phyloP scores from a whole-genome alignment of 2,888 invertebrate genomes.

The Andricus quercusramuli region DNA sequence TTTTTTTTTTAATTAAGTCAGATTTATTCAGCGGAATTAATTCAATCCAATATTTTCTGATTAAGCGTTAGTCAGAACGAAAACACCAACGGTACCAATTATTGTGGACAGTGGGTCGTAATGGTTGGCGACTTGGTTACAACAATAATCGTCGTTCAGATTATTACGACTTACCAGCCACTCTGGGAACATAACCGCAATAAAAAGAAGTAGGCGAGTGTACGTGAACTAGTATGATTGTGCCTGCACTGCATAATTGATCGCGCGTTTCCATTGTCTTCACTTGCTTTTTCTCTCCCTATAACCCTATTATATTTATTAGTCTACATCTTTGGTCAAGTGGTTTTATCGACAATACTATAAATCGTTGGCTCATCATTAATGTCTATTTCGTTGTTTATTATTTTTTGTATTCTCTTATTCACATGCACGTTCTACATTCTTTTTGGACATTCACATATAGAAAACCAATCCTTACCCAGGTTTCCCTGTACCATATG shows the following conservation, averaged over 20 bases:
- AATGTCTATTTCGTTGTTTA: no score
- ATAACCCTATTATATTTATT: constrained; percentile 21
- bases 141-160: constrained; percentile 33
- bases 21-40: background rate
- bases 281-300: constrained; percentile 26
- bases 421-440: no score
- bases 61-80: background rate
- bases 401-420: no score
- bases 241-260: constrained; percentile 41
- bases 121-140: constrained; percentile 37
- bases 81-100: constrained; percentile 19
- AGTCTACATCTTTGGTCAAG: constrained; percentile 26
- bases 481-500: no score
- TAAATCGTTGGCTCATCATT: background rate
- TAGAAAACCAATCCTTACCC: no score
- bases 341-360: background rate
- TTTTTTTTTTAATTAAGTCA: background rate
- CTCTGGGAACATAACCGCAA: constrained; percentile 27
- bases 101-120: constrained; percentile 13
- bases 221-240: constrained; percentile 26
- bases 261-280: constrained; percentile 38
- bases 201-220: constrained; percentile 30
- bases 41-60: background rate
- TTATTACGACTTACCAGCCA: constrained; percentile 34
- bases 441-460: no score